These are phyloP conservation scores for Nymphalis io DNA, from an alignment of 1,140 invertebrate genomes.

Conservation along the genomic window DNA sequence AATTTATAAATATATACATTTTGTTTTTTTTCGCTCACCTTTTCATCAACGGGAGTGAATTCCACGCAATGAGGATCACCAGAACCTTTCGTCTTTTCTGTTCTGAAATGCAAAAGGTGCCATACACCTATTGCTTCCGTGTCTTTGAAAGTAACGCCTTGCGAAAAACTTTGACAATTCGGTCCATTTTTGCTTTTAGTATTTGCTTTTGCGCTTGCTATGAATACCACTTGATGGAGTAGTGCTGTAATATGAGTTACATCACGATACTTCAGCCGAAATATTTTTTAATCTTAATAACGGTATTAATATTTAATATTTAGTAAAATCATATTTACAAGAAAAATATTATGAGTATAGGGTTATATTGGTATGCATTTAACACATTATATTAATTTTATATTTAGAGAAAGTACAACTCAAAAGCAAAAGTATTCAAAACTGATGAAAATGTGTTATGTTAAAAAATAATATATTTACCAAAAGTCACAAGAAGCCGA, in stretches of 20 bases:
- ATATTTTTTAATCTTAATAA: no score
- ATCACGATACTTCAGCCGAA: no score
- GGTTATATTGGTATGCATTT: no score
- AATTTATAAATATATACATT: no score
- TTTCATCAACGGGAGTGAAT: conserved; percentile 51
- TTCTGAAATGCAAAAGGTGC: conserved; percentile 65
- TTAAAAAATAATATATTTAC: conserved; percentile 36
- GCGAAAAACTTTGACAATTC: conserved; percentile 61
- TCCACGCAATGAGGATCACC: conserved; percentile 63
- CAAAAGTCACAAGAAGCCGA: conserved; percentile 45
- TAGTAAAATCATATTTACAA: no score
- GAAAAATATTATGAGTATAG: no score
- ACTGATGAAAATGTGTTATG: background rate
- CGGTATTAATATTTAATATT: no score
- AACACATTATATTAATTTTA: no score
- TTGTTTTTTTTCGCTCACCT: conserved; percentile 42
- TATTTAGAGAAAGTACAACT: no score
- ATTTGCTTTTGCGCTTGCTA: conserved; percentile 38
- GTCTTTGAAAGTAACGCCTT: conserved; percentile 61
- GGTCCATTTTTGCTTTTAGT: conserved; percentile 50
- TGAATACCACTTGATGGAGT: conserved; percentile 28
- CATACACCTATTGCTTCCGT: conserved; percentile 60
- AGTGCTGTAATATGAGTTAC: conserved; percentile 25
- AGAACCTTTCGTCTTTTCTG: conserved; percentile 53
- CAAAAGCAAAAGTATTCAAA: no score